A percentile compares a stretch with the other conserved stretches of the same genome.
These are phyloP conservation scores for Eupithecia vulgata DNA, from an alignment of 2,888 invertebrate species.

Conservation along the genomic window DNA sequence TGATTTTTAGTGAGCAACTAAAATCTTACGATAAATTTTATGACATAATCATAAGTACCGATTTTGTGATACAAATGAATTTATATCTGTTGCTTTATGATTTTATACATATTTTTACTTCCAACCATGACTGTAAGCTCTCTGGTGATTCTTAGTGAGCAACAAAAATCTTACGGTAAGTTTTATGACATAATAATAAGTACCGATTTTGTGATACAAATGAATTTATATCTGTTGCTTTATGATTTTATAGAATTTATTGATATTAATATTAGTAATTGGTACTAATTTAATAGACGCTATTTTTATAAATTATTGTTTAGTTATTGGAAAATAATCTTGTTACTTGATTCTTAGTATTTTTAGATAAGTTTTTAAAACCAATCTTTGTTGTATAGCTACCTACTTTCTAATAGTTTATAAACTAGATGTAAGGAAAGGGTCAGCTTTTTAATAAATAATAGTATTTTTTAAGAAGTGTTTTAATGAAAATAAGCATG, in stretches of 20 bases:
- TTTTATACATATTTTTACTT: too few relatives aligned
- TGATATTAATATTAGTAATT: neutral
- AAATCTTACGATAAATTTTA: too few relatives aligned
- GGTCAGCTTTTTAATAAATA: neutral
- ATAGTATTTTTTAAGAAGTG: neutral
- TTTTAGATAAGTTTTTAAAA: neutral
- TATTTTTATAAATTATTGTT: neutral
- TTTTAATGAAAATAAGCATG: constrained; percentile 5
- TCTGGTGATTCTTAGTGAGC: neutral
- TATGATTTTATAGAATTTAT: neutral
- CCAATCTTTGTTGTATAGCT: neutral
- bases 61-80: too few relatives aligned
- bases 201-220: constrained; percentile 28
- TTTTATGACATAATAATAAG: neutral
- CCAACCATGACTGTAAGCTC: neutral
- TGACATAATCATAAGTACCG: too few relatives aligned
- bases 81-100: too few relatives aligned
- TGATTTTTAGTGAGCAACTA: too few relatives aligned
- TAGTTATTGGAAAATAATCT: neutral
- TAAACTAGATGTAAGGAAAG: neutral
- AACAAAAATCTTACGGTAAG: neutral
- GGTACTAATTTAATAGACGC: neutral
- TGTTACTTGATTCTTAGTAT: neutral
- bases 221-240: constrained; percentile 15
- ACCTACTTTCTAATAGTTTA: neutral